Conservation (phyloP, 2,888 invertebrate species). For the Maniola hyperantus region DNA sequence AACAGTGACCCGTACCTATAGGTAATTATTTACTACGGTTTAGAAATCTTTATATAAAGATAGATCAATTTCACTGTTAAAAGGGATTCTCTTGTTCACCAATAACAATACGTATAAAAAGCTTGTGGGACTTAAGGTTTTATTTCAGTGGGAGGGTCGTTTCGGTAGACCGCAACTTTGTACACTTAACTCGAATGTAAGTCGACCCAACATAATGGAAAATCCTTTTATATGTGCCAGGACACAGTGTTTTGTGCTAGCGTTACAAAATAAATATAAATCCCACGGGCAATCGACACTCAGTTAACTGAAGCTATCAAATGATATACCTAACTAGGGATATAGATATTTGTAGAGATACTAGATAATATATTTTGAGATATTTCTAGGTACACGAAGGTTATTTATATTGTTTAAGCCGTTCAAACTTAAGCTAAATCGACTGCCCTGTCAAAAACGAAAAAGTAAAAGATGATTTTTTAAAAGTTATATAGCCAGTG, state of each 20-base stretch:
- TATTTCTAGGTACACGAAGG: not conserved
- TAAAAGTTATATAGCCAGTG: too few relatives aligned
- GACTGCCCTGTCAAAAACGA: too few relatives aligned
- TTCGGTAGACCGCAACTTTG: conserved; percentile 59
- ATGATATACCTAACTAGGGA: not conserved
- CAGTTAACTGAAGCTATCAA: conserved; percentile 21
- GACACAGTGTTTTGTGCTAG: conserved; percentile 37
- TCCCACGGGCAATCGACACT: conserved; percentile 27
- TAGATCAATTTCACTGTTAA: conserved; percentile 12
- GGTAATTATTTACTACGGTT: not conserved
- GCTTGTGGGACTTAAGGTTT: conserved; percentile 59
- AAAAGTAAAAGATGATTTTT: too few relatives aligned
- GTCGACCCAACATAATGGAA: conserved; percentile 63
- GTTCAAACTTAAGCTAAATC: not conserved
- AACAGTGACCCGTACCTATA: not conserved
- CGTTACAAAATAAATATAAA: conserved; percentile 33
- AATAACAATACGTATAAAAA: conserved; percentile 58
- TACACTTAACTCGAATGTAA: conserved; percentile 62
- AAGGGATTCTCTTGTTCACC: conserved; percentile 22
- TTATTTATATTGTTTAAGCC: not conserved
- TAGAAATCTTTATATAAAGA: not conserved
- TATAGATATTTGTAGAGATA: not conserved
- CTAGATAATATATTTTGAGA: not conserved
- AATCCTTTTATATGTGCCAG: conserved; percentile 44
- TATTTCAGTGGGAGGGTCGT: conserved; percentile 55